A percentile compares a stretch with the other conserved stretches of the same genome.
Evolutionary conservation across 2,888 invertebrate species (phyloP).

Genomic region (Beris chalybata): DNA sequence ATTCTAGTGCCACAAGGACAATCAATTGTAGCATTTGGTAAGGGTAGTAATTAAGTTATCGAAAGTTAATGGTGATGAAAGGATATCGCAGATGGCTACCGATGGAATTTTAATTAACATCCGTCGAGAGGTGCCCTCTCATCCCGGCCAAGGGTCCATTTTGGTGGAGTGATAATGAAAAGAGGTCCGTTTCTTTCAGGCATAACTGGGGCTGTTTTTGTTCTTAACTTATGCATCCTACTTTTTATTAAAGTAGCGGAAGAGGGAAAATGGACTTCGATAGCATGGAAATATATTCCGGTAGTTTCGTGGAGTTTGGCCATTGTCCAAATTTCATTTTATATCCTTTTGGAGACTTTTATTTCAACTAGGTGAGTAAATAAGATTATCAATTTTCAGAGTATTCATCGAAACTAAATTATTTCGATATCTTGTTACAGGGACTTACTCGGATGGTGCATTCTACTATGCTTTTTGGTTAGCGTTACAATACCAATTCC

Average conservation of each 20-base stretch:
- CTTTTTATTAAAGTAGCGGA: conserved; percentile 44
- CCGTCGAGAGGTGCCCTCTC: no score
- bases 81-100: no score
- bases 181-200: conserved; percentile 40
- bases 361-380: conserved; percentile 52
- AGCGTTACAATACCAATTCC: conserved; percentile 74
- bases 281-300: conserved; percentile 57
- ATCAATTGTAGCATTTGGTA: conserved; percentile 51
- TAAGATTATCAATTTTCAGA: conserved; percentile 1
- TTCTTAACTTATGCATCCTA: conserved; percentile 51
- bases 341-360: conserved; percentile 63
- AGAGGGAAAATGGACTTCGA: conserved; percentile 55
- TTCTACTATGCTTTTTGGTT: conserved; percentile 71
- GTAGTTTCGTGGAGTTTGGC: conserved; percentile 65
- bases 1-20: conserved; percentile 61
- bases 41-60: conserved; percentile 37
- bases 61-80: no score
- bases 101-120: no score
- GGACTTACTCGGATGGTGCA: conserved; percentile 71
- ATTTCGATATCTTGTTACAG: conserved; percentile 51
- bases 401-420: neutral
- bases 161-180: no score
- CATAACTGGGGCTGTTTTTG: conserved; percentile 52
- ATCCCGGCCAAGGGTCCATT: no score
- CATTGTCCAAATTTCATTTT: conserved; percentile 63